Evolutionary conservation across 1,140 invertebrate species (phyloP).

Genomic region (Apocrypta bakeri): DNA sequence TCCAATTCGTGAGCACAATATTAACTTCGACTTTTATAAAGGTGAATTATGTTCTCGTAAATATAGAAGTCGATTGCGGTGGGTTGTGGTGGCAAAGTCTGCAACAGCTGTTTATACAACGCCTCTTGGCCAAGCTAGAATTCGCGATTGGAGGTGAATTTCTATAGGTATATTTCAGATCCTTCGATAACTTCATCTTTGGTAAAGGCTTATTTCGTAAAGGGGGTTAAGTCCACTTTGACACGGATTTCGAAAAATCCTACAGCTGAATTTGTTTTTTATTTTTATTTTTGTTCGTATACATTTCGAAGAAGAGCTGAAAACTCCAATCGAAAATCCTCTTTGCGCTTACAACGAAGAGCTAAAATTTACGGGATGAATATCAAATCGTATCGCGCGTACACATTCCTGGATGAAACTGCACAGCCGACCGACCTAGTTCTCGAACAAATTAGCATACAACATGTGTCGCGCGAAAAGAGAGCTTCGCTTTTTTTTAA

Average conservation of each 20-base stretch:
- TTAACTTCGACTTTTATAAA: constrained; percentile 16
- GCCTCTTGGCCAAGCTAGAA: background rate
- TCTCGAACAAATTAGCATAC: background rate
- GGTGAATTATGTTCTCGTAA: constrained; percentile 29
- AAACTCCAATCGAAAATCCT: background rate
- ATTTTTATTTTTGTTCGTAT: background rate
- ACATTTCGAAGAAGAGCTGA: background rate
- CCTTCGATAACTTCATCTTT: too few relatives aligned
- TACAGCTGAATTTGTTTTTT: background rate
- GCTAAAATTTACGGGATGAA: background rate
- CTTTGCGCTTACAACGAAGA: background rate
- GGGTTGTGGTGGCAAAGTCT: background rate
- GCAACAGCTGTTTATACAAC: constrained; percentile 26
- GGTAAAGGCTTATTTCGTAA: background rate
- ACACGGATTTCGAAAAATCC: background rate
- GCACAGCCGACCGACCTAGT: background rate
- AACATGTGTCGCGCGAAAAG: background rate
- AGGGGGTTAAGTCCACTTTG: background rate
- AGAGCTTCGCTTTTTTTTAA: background rate
- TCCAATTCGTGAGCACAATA: background rate
- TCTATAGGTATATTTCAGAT: background rate
- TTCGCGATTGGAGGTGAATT: background rate
- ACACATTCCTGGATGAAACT: background rate
- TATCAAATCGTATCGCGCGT: background rate
- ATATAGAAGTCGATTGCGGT: constrained; percentile 1